Conservation (phyloP, 2,113 vertebrate genomes). For the Istiophorus platypterus region DNA sequence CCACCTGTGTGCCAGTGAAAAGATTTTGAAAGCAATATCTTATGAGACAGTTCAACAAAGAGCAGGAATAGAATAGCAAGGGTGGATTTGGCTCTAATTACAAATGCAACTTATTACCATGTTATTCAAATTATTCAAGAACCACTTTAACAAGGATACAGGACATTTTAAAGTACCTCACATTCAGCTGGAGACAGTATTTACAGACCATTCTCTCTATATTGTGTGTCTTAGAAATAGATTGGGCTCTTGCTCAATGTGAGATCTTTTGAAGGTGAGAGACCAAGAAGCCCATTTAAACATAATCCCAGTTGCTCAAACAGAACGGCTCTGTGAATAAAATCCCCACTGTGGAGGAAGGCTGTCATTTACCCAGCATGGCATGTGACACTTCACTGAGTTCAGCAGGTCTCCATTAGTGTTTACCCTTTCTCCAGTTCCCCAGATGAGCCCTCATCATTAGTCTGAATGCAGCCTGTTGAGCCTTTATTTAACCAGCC, state of each 20-base stretch:
- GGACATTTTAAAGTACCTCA: constrained; percentile 32
- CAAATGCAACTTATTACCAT: constrained; percentile 6
- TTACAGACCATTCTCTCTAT: constrained; percentile 25
- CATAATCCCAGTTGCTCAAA: constrained; percentile 66
- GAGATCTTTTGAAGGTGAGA: constrained; percentile 42
- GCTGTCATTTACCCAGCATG: constrained; percentile 75
- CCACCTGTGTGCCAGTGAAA: constrained; percentile 29
- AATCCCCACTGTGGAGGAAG: constrained; percentile 63
- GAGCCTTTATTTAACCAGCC: constrained; percentile 2
- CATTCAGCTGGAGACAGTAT: constrained; percentile 35
- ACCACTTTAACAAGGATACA: constrained; percentile 6
- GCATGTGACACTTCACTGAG: constrained; percentile 67
- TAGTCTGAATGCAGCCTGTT: constrained; percentile 19
- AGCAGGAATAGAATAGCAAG: background rate
- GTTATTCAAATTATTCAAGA: background rate
- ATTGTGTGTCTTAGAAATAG: constrained; percentile 45
- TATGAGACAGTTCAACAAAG: constrained; percentile 30
- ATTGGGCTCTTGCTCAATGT: constrained; percentile 53
- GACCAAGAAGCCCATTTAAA: constrained; percentile 53
- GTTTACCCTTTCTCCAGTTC: constrained; percentile 67
- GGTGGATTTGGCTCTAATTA: constrained; percentile 1
- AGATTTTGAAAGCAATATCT: constrained; percentile 38
- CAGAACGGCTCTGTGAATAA: constrained; percentile 68
- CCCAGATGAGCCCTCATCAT: constrained; percentile 64
- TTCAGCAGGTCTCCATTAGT: constrained; percentile 68